Conservation (phyloP, 2,797 vertebrate species). For the Nannoperca australis region DNA sequence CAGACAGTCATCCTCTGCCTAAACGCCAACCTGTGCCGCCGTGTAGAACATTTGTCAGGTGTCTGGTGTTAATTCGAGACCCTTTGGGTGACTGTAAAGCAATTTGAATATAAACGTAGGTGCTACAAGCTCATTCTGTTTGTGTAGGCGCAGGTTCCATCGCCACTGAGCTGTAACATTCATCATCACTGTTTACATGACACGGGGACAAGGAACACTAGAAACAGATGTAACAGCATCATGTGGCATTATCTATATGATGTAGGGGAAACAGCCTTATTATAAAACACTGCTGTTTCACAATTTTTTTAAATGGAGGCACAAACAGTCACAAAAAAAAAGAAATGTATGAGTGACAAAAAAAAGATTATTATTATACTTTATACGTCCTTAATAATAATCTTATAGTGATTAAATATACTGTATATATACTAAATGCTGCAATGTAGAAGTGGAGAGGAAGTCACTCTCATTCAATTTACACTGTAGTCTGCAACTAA, state of each 20-base stretch:
- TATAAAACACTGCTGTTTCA: neutral
- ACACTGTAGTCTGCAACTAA: neutral
- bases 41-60: constrained; percentile 61
- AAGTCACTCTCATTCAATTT: neutral
- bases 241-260: neutral
- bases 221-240: neutral
- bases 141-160: constrained; percentile 12
- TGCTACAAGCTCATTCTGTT: constrained; percentile 13
- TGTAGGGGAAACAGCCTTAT: neutral
- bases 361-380: too few species aligned
- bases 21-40: constrained; percentile 46
- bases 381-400: too few species aligned
- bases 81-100: constrained; percentile 37
- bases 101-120: constrained; percentile 44
- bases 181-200: constrained; percentile 47
- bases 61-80: constrained; percentile 57
- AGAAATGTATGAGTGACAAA: neutral
- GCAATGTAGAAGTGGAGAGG: neutral
- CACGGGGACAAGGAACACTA: neutral
- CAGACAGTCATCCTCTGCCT: constrained; percentile 23
- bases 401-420: neutral
- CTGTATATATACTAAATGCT: neutral
- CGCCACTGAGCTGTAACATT: constrained; percentile 26
- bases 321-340: neutral
- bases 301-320: neutral